Evolutionary conservation across 2,888 invertebrate species (phyloP).

Genomic region (Seladonia tumulorum): DNA sequence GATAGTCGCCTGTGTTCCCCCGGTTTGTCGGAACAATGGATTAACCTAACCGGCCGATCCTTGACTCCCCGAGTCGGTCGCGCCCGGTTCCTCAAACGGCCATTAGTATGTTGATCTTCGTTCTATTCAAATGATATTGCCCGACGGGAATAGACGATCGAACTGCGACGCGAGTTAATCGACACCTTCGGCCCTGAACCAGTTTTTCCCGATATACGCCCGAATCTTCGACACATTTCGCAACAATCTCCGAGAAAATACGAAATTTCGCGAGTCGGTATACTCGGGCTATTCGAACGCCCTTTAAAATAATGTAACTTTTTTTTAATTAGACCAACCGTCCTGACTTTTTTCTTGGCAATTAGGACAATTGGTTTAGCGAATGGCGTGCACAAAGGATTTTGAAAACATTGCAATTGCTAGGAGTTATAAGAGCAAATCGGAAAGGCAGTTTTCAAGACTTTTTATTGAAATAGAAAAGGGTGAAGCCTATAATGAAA

Average conservation of each 20-base stretch:
- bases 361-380: too few relatives aligned
- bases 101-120: constrained; percentile 12
- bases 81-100: background rate
- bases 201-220: background rate
- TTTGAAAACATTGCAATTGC: too few relatives aligned
- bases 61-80: constrained; percentile 8
- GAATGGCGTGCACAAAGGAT: too few relatives aligned
- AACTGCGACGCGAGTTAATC: constrained; percentile 14
- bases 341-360: too few relatives aligned
- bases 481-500: too few relatives aligned
- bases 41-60: constrained; percentile 21
- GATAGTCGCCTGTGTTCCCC: background rate
- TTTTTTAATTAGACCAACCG: too few relatives aligned
- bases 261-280: background rate
- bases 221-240: background rate
- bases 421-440: too few relatives aligned
- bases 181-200: constrained; percentile 21
- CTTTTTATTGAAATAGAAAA: too few relatives aligned
- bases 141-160: constrained; percentile 14
- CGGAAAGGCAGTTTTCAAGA: too few relatives aligned
- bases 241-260: background rate
- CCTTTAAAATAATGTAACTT: too few relatives aligned
- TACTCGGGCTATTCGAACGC: too few relatives aligned
- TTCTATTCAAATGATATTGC: constrained; percentile 40
- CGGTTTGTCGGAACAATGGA: constrained; percentile 14